Conservation (phyloP, 1,140 invertebrate species). For the Aphis gossypii region DNA sequence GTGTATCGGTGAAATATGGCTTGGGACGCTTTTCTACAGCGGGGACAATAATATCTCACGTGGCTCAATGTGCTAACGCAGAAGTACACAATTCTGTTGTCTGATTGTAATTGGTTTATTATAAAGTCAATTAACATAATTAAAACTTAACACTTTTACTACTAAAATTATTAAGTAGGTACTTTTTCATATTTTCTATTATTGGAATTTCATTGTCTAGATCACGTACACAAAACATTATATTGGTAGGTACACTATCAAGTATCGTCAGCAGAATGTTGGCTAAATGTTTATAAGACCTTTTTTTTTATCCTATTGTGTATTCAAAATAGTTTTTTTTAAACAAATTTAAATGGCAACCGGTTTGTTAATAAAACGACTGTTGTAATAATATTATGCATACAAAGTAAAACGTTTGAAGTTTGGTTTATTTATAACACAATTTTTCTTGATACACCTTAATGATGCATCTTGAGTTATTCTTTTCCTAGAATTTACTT, state of each 20-base stretch:
- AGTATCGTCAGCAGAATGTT: background rate
- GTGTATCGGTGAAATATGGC: background rate
- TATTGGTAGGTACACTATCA: background rate
- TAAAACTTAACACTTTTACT: background rate
- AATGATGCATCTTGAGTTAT: background rate
- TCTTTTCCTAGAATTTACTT: slow-evolving; percentile 5
- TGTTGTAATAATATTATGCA: background rate
- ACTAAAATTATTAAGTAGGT: background rate
- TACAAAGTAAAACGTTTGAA: background rate
- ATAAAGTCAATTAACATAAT: background rate
- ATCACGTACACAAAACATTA: background rate
- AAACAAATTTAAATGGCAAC: background rate
- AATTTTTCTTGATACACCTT: background rate
- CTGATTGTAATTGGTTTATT: background rate
- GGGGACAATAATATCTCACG: background rate
- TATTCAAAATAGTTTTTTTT: background rate
- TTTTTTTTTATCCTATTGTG: background rate
- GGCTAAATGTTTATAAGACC: background rate
- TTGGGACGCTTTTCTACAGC: background rate
- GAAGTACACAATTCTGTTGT: background rate
- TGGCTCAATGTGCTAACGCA: background rate
- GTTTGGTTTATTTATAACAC: background rate
- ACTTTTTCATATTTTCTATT: background rate
- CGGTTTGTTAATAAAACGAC: background rate
- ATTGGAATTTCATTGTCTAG: slow-evolving; percentile 10